Conservation (phyloP, 2,797 vertebrate genomes). For the Pitangus sulphuratus region DNA sequence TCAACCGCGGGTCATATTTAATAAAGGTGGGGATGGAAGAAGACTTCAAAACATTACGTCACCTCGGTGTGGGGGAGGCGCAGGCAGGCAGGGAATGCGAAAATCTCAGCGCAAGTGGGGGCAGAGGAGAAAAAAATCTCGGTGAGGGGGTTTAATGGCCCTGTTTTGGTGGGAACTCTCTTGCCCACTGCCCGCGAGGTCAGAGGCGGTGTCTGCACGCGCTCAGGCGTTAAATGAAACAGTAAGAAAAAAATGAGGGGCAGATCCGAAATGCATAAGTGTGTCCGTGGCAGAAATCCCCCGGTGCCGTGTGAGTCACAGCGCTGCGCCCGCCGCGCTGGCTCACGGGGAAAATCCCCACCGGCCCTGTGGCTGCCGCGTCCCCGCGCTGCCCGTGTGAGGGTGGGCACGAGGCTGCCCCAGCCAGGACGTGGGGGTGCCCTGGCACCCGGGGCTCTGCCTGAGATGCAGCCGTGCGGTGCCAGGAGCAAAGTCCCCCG, state of each 20-base stretch:
- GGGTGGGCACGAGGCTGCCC: neutral
- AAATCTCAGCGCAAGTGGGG: constrained; percentile 39
- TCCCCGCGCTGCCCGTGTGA: accelerated
- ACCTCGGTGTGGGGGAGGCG: constrained; percentile 55
- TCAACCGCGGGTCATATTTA: constrained; percentile 85
- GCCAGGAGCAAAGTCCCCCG: neutral
- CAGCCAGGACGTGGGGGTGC: accelerated
- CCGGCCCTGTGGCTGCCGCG: accelerated
- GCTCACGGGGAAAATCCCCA: accelerated
- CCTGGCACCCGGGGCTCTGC: neutral
- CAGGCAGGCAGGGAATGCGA: constrained; percentile 58
- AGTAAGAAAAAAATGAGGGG: constrained; percentile 8
- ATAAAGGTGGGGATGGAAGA: constrained; percentile 79
- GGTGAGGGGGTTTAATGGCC: constrained; percentile 54
- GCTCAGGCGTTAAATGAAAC: constrained; percentile 65
- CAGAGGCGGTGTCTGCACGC: constrained; percentile 48
- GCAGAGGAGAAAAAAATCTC: constrained; percentile 9
- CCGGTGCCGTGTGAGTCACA: neutral
- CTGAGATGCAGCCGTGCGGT: accelerated
- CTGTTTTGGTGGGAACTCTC: constrained; percentile 58
- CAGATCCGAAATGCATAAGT: neutral
- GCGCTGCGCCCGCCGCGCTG: accelerated
- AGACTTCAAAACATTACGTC: constrained; percentile 63
- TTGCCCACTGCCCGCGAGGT: constrained; percentile 36
- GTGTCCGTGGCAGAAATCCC: constrained; percentile 31